Base-by-base conservation (phyloP, 2,797 vertebrate genomes). In the Eulemur coronatus region DNA sequence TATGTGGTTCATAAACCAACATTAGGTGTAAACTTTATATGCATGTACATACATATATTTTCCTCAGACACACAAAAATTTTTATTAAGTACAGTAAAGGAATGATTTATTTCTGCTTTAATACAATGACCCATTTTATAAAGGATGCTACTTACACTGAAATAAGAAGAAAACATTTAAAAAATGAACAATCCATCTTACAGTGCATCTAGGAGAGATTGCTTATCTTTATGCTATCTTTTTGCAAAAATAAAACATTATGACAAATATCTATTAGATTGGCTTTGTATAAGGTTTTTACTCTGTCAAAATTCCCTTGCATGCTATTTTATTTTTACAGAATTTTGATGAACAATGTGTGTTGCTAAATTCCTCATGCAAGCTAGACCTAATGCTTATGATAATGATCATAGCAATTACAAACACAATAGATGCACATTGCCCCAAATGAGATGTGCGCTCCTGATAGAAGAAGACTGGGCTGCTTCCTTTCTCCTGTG, bases 391-490 rank as follows among this genome's bases (percentile, higher is more conserved):
- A 97, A 97, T 90, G 80, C 86, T 93, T 96, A 84, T 81, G 95
- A 97, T 98, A 97, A 98, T 96, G 96, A 97, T 97, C 87, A 43
- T 7, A 95, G 89, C 84, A 98, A 98, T 98, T 98, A 97, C 82
- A 97, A 97, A 97, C 95, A 97, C 95, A 98, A 96, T 87, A 95
- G 93, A 84, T 88, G 96, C 96, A 94, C 72, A 92, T 97, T 90
- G 92, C 92, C 97, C 79, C 86, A 96, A 96, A 97, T 96, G 97
- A 94, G 96, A 98, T 97, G 92, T 94, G 80, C 98, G 95, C 79
- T 91, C 69, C 59, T 76, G 97, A 97, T 97, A 93, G 97, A 93
- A 94, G 94, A 55, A 93, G 90, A 92, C 97, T 61, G 50, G 86
- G 85, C 69, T 78, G 84, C 86, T 63, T 87, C 52, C 88, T 96